phyloP scores from a whole-genome alignment of 2,888 invertebrate genomes.

The Dynastes tityus region DNA sequence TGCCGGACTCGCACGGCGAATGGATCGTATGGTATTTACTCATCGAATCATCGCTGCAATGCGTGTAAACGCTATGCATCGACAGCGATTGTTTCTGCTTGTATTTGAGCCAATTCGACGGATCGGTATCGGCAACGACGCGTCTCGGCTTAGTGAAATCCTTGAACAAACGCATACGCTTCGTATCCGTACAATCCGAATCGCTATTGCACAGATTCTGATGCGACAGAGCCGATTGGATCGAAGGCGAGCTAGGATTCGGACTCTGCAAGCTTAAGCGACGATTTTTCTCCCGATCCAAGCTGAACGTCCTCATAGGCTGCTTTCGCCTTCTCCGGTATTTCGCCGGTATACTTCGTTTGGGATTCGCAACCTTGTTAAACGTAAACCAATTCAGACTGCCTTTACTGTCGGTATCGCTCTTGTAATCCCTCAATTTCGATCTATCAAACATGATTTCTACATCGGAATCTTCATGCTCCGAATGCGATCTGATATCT shows the following conservation, averaged over 20 bases:
- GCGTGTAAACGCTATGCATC: constrained; percentile 65
- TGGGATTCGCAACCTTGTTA: constrained; percentile 6
- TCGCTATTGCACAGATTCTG: constrained; percentile 43
- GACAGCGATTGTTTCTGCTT: constrained; percentile 69
- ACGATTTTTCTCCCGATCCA: constrained; percentile 24
- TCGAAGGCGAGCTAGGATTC: not conserved
- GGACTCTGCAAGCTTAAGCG: constrained; percentile 31
- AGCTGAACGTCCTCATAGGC: constrained; percentile 23
- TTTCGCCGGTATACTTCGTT: constrained; percentile 8
- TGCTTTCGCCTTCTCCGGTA: constrained; percentile 20
- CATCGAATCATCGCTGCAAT: constrained; percentile 54
- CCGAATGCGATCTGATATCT: constrained; percentile 47
- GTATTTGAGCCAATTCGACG: constrained; percentile 58
- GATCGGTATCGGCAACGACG: constrained; percentile 34
- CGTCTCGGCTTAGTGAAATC: constrained; percentile 20
- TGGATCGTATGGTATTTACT: constrained; percentile 70
- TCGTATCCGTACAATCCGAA: constrained; percentile 28
- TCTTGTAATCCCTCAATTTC: constrained; percentile 30
- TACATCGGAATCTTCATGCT: constrained; percentile 47
- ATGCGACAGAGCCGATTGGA: constrained; percentile 38
- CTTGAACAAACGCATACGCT: constrained; percentile 17
- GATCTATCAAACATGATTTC: constrained; percentile 12
- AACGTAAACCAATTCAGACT: constrained; percentile 31
- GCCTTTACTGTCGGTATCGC: constrained; percentile 27
- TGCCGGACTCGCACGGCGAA: constrained; percentile 58